Evolutionary conservation across 2,797 vertebrate species (phyloP).

Genomic region (Pempheris klunzingeri): DNA sequence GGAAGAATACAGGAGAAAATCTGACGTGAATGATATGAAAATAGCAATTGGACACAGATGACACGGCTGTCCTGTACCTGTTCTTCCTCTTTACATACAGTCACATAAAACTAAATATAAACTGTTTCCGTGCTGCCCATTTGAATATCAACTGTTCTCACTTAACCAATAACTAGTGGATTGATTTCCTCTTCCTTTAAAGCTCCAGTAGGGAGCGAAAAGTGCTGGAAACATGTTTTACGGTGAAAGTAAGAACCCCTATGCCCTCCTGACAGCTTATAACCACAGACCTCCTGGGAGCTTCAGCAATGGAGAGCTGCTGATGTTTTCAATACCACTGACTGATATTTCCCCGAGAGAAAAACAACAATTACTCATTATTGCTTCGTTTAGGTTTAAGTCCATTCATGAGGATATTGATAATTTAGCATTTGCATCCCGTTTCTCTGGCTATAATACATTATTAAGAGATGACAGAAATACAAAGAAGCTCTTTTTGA

Average conservation of each 20-base stretch:
- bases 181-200: conserved; percentile 43
- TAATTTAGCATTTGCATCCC: conserved; percentile 21
- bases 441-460: neutral
- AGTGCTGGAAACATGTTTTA: conserved; percentile 11
- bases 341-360: conserved; percentile 17
- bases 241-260: neutral
- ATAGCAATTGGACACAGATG: conserved; percentile 7
- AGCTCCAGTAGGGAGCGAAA: neutral
- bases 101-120: neutral
- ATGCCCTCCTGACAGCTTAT: conserved; percentile 28
- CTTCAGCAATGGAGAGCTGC: conserved; percentile 3
- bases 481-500: neutral
- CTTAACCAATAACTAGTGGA: conserved; percentile 28
- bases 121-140: conserved; percentile 9
- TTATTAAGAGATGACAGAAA: conserved; percentile 16
- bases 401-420: conserved; percentile 20
- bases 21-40: conserved; percentile 43
- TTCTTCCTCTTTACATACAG: conserved; percentile 45
- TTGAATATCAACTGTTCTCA: conserved; percentile 50
- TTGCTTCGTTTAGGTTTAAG: conserved; percentile 9
- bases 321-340: conserved; percentile 38
- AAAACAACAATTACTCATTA: conserved; percentile 34
- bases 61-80: neutral
- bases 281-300: conserved; percentile 29
- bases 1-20: conserved; percentile 1